phyloP scores from a whole-genome alignment of 2,113 vertebrate genomes.

The Pluvialis apricaria region DNA sequence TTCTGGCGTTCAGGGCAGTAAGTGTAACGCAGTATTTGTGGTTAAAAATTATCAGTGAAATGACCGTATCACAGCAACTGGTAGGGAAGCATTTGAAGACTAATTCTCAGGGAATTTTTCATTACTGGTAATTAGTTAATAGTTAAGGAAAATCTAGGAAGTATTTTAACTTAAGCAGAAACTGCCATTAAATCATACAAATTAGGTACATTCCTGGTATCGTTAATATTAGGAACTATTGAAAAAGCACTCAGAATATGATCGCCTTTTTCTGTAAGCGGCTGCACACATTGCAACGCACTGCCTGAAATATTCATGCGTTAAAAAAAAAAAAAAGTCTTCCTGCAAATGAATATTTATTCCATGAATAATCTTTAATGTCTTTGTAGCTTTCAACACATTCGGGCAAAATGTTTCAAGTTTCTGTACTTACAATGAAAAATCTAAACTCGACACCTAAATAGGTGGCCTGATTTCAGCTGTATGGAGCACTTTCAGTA shows the following conservation, averaged over 20 bases:
- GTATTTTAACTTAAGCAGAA: background rate
- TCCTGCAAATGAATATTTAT: slow-evolving; percentile 23
- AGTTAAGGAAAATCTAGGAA: background rate
- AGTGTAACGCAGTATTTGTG: background rate
- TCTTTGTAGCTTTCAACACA: background rate
- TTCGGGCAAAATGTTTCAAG: background rate
- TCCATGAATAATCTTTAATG: slow-evolving; percentile 28
- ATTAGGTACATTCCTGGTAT: background rate
- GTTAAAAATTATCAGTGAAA: background rate
- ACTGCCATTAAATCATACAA: background rate
- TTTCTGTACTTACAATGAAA: background rate
- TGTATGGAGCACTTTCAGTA: background rate
- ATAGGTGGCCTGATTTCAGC: background rate
- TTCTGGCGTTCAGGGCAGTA: background rate
- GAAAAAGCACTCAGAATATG: background rate
- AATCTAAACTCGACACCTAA: background rate
- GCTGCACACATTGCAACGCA: background rate
- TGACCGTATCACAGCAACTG: background rate
- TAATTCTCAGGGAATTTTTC: background rate
- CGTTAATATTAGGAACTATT: background rate
- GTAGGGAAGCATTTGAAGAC: background rate
- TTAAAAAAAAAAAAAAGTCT: background rate
- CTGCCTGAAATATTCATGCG: background rate
- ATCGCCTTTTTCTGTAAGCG: background rate
- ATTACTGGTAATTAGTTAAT: background rate